Base-by-base conservation (phyloP, 2,113 vertebrate species). In the Sarotherodon lohbergeri region DNA sequence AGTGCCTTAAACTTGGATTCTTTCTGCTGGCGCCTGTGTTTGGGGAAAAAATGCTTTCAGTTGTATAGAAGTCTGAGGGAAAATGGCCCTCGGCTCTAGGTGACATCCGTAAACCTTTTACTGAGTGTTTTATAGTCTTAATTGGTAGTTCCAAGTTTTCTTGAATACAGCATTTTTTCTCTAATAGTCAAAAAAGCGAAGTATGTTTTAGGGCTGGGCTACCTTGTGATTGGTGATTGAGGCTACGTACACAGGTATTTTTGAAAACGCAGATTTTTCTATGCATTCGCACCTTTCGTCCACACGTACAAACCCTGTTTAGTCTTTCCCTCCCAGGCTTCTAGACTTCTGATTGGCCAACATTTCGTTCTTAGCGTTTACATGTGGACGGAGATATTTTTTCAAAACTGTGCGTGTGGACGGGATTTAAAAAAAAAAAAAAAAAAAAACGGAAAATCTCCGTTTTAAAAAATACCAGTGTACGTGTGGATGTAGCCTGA, bases 21-120 rank as follows among this genome's bases (percentile, higher is more conserved):
- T 68, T 22, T 41, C 19, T 68, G 63, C 34, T 68, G 10, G 63
- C 11, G 7, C 19, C 34, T 13, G 10, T 66, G 61, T 66, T 66
- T 63, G 59, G 1, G 6, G 41, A 3, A 5, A 39, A 66, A 2
- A 36, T 4, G 17, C 5, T 63, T 63, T 36, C 59, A 63, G 32
- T 36, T 36, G 9, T 66, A 0, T 39, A 66, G 34, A 63, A n/a
- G 32, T 66, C 17, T 0, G 32, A 9, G 0, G 32, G 0, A 12
- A 12, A 66, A 66, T 6, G 0, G 17, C 32, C 4, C 61, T 66
- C 39, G 2, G 34, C 34, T 66, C 61, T 39, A 12, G 34, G 17
- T 66, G 32, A 66, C 59, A 1, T 63, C 10, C 0, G 0, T 66
- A n/a, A 66, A 66, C 6, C 10, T 13, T 66, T 66, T 66, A 39